Conservation (phyloP, 1,140 invertebrate species). For the Macrotrachela quadricornifera region DNA sequence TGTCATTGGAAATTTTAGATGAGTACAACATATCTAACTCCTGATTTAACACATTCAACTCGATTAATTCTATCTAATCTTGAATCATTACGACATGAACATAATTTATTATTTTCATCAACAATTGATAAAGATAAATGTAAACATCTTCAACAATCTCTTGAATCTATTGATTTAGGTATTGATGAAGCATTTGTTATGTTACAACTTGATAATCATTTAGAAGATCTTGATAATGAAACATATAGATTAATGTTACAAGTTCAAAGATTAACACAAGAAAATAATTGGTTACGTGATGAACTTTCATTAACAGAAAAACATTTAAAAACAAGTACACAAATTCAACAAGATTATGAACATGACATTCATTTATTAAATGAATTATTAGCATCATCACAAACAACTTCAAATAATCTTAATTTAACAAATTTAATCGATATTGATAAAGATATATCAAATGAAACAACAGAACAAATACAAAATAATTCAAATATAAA, state of each 20-base stretch:
- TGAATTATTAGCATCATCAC: not conserved
- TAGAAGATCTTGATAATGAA: constrained; percentile 90
- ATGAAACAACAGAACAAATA: too few relatives aligned
- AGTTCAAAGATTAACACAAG: constrained; percentile 56
- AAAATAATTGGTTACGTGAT: constrained; percentile 95
- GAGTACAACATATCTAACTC: too few relatives aligned
- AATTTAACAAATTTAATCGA: constrained; percentile 9
- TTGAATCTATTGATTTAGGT: not conserved
- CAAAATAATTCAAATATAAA: not conserved
- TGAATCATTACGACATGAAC: not conserved
- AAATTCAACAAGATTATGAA: constrained; percentile 46
- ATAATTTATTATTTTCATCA: not conserved
- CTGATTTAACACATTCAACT: too few relatives aligned
- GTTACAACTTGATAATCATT: constrained; percentile 52
- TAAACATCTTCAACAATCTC: not conserved
- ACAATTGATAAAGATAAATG: not conserved
- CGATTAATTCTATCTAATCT: not conserved
- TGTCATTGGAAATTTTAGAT: too few relatives aligned
- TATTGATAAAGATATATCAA: constrained; percentile 53
- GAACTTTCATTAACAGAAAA: constrained; percentile 91
- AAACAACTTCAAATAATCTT: not conserved
- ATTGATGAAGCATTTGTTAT: not conserved
- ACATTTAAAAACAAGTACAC: constrained; percentile 61
- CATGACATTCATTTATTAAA: constrained; percentile 50
- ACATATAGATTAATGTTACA: constrained; percentile 95